Conservation (phyloP, 2,797 vertebrate genomes). For the Melanotaenia parkinsoni region DNA sequence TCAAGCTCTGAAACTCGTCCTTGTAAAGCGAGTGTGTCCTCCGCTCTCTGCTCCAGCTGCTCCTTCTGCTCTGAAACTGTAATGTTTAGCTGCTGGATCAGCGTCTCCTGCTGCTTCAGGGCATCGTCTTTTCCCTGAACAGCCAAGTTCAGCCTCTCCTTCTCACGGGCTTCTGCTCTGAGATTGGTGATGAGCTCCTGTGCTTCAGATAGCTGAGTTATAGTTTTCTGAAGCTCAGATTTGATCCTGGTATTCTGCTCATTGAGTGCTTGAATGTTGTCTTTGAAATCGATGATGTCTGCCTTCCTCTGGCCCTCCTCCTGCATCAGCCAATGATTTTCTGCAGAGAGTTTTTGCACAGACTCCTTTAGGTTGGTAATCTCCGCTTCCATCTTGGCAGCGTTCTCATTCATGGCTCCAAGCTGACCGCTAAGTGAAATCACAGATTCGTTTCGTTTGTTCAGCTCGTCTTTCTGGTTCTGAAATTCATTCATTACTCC, state of each 20-base stretch:
- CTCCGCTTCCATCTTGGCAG: constrained; percentile 77
- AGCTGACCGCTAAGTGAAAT: constrained; percentile 77
- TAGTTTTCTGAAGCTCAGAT: constrained; percentile 77
- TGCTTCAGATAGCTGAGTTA: constrained; percentile 54
- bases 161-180: constrained; percentile 68
- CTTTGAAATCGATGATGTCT: constrained; percentile 58
- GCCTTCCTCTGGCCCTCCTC: constrained; percentile 54
- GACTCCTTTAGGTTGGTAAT: constrained; percentile 66
- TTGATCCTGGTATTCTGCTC: constrained; percentile 81
- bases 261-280: constrained; percentile 62
- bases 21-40: constrained; percentile 71
- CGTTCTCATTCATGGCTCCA: constrained; percentile 73
- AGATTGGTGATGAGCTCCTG: constrained; percentile 75
- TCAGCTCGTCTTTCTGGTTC: constrained; percentile 77
- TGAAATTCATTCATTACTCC: constrained; percentile 66
- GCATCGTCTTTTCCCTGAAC: constrained; percentile 76
- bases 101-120: constrained; percentile 76
- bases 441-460: constrained; percentile 75
- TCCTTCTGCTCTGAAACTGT: constrained; percentile 76
- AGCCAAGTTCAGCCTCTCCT: constrained; percentile 68
- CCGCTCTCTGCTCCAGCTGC: constrained; percentile 76
- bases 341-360: constrained; percentile 67
- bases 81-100: constrained; percentile 78
- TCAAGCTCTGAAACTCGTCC: constrained; percentile 75
- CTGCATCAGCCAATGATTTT: constrained; percentile 72